Evolutionary conservation across 1,140 invertebrate genomes (phyloP).

Genomic region (Eubasilissa regina): DNA sequence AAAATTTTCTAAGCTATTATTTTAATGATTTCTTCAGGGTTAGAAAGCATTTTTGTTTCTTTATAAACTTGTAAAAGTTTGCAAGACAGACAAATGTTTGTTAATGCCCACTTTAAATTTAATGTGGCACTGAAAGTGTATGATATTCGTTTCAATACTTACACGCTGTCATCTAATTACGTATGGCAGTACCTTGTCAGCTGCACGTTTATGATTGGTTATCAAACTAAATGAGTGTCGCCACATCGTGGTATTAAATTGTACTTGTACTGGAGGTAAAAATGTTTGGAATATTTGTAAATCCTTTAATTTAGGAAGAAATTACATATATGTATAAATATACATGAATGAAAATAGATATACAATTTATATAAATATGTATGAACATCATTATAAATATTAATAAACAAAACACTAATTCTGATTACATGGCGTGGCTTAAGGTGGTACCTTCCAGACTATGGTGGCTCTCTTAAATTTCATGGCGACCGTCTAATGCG

Average conservation of each 20-base stretch:
- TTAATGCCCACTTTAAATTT: slow-evolving; percentile 31
- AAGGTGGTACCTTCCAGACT: too few species aligned
- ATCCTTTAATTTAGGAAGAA: slow-evolving; percentile 54
- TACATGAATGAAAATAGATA: slow-evolving; percentile 56
- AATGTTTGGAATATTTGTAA: slow-evolving; percentile 58
- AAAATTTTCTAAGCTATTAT: slow-evolving; percentile 10
- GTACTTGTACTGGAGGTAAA: slow-evolving; percentile 26
- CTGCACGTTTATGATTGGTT: slow-evolving; percentile 44
- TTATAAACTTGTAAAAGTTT: slow-evolving; percentile 2
- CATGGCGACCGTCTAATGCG: too few species aligned
- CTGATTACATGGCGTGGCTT: too few species aligned
- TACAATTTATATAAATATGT: slow-evolving; percentile 59
- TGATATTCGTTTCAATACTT: slow-evolving; percentile 38
- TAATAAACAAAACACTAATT: too few species aligned
- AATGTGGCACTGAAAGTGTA: slow-evolving; percentile 51
- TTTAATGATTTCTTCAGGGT: slow-evolving; percentile 7
- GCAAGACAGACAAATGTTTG: slow-evolving; percentile 37
- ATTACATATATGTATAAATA: slow-evolving; percentile 52
- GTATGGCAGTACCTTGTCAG: neutral
- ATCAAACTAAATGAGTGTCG: slow-evolving; percentile 41
- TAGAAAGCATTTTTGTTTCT: slow-evolving; percentile 52
- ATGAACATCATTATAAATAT: slow-evolving; percentile 68
- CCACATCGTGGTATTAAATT: slow-evolving; percentile 54
- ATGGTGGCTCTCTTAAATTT: too few species aligned
- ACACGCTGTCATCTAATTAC: neutral